phyloP scores from a whole-genome alignment of 2,888 invertebrate species.

The Mycalesis mineus region DNA sequence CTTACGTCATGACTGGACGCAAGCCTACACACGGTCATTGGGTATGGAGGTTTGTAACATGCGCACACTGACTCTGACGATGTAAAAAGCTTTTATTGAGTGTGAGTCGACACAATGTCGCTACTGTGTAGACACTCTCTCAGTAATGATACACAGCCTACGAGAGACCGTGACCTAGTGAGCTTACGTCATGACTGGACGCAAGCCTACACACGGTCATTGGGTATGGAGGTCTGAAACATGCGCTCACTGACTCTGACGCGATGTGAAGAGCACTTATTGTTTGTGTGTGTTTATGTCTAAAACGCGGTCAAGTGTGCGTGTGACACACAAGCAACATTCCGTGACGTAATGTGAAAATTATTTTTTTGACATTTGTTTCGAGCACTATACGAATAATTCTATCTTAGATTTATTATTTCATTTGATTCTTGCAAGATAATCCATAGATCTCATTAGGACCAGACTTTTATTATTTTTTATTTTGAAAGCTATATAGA shows the following conservation, averaged over 20 bases:
- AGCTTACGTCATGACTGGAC: constrained; percentile 51
- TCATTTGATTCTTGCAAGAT: no score
- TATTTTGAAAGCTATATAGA: no score
- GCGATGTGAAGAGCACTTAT: background rate
- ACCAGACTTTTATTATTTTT: no score
- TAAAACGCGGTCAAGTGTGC: background rate
- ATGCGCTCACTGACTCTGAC: background rate
- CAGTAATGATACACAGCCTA: constrained; percentile 33
- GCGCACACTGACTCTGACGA: no score
- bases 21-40: constrained; percentile 19
- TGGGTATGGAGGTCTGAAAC: background rate
- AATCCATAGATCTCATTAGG: no score
- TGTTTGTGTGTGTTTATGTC: background rate
- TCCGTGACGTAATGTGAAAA: no score
- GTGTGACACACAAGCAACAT: no score
- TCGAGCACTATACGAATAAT: no score
- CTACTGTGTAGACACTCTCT: background rate
- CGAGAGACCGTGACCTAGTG: constrained; percentile 57
- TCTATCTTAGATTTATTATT: no score
- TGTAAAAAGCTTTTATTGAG: no score
- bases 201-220: constrained; percentile 16
- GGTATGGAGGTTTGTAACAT: no score
- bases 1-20: constrained; percentile 50
- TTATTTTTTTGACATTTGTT: no score
- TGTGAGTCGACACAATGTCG: background rate